Base-by-base conservation (phyloP, 2,797 vertebrate genomes). In the Coccyzus lansbergi region DNA sequence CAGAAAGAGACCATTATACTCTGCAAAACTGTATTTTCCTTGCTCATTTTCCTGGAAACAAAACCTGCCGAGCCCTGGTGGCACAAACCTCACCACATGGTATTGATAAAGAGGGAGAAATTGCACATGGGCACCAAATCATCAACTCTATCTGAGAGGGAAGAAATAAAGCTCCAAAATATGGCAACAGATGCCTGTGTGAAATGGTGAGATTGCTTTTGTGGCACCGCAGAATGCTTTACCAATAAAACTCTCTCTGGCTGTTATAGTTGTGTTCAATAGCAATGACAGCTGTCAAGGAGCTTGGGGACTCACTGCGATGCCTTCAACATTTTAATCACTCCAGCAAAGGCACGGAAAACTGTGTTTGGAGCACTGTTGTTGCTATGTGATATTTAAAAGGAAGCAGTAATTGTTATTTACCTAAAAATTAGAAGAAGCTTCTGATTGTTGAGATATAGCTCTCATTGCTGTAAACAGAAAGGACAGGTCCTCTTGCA, bases 201-300 rank as follows among this genome's bases (percentile, higher is more conserved):
- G 96, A 95, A 95, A 92, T 91, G 90, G 92, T 19, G 56, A 95
- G 96, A 89, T 93, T 83, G 90, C 60, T 89, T 96, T 84, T 82
- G 90, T 92, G 96, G 96, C 88, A 88, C 67, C 59, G 55, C 86
- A 91, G 96, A 97, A 51, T 96, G 63, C 90, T 96, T 96, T 88
- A 94, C 97, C 95, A 93, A 98, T 97, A 98, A 97, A 97, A 96
- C 97, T 95, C 91, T 94, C 95, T 95, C 97, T 94, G 96, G 94
- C 96, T 97, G 95, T 89, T 96, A 91, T 71, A 97, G 97, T 95
- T 94, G 91, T 77, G 62, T 92, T 98, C 98, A 97, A 95, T 97
- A 97, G 96, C 97, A 96, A 92, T 94, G 96, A 96, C 98, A 98
- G 98, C 98, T 98, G 98, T 98, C 98, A 97, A 85, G 95, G 97